Conservation (phyloP, 2,113 vertebrate genomes). For the Forbesichthys agassizii region DNA sequence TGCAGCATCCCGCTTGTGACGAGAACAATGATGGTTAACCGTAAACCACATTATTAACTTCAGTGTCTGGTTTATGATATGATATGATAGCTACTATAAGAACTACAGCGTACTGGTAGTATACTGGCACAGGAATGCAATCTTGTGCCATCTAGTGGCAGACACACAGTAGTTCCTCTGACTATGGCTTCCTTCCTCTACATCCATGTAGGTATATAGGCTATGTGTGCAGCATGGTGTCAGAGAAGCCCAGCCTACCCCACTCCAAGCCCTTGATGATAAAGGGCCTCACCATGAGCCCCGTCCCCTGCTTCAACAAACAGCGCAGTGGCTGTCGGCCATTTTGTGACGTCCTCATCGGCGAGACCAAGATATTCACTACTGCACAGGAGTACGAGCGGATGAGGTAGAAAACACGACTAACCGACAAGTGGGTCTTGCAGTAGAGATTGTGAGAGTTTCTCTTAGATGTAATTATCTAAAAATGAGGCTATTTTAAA, state of each 20-base stretch:
- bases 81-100: too few species aligned
- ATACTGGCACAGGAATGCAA: too few species aligned
- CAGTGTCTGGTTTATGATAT: too few species aligned
- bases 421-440: not conserved
- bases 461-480: too few species aligned
- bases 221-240: constrained; percentile 94
- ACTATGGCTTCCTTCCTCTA: not conserved
- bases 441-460: too few species aligned
- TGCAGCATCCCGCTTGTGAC: too few species aligned
- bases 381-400: constrained; percentile 94
- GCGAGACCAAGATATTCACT: constrained; percentile 94
- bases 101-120: too few species aligned
- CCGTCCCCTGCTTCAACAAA: constrained; percentile 97
- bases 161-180: too few species aligned
- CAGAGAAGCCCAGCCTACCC: constrained; percentile 90
- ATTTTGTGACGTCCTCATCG: constrained; percentile 94
- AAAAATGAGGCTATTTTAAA: too few species aligned
- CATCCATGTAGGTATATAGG: constrained; percentile 86
- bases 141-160: too few species aligned
- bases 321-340: constrained; percentile 96
- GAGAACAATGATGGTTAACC: too few species aligned
- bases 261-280: constrained; percentile 92
- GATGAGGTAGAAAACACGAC: constrained; percentile 84
- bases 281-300: constrained; percentile 89
- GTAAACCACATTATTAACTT: too few species aligned